Base-by-base conservation (phyloP, 2,113 vertebrate species). In the Syrmaticus mikado region DNA sequence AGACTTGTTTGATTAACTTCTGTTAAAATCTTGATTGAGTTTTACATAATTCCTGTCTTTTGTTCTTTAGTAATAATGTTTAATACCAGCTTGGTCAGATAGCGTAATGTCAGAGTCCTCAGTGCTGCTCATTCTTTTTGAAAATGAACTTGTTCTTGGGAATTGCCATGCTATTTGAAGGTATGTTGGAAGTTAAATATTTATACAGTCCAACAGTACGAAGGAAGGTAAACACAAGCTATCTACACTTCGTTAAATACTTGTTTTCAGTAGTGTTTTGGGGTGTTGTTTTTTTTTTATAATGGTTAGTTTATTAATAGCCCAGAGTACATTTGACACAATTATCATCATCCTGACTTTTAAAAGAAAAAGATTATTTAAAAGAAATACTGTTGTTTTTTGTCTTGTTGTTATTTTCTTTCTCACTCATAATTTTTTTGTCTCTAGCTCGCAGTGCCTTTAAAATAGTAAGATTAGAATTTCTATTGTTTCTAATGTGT, bases 381-480 rank as follows among this genome's bases (percentile, higher is more conserved):
- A 27, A 70, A 70, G 67, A 50, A 70, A 50, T 36, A 50, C 64
- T 6, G 18, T 14, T n/a, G 16, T 55, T 34, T n/a, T 46, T 48
- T 30, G 14, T 32, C 45, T 45, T n/a, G 55, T 57, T 57, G 27
- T 10, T 14, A 22, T 19, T 46, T 67, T 64, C 20, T 46, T 85
- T 40, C 24, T 15, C 40, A 12, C 30, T 89, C 89, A 84, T 68
- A 92, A 80, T 80, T 92, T 85, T 80, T 66, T 2, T 1, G 62
- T 70, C 82, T 66, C 24, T 91, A 58, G 45, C 75, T 87, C 46
- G 38, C 71, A 66, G 58, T 77, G 21, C 62, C 50, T 82, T 94
- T 46, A 89, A 90, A 89, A 89, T 91, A 89, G 71, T 79, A 92
- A 96, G 94, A 89, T 91, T 89, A 94, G 75, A 76, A 83, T 82